phyloP scores from a whole-genome alignment of 2,797 vertebrate genomes.

The Schizothorax lantsangensis region DNA sequence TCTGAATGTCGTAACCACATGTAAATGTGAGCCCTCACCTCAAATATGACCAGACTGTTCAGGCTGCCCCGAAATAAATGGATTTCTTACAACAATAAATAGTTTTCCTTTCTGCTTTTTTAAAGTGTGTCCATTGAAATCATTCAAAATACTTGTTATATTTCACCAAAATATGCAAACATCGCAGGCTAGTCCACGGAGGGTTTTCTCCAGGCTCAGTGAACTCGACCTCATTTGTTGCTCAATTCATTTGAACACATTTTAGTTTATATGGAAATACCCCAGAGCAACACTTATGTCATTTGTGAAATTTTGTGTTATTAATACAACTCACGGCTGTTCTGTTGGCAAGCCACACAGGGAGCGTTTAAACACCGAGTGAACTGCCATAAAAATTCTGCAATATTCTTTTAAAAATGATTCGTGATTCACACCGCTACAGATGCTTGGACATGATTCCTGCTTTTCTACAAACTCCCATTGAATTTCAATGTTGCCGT shows the following conservation, averaged over 20 bases:
- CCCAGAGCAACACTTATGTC: constrained; percentile 57
- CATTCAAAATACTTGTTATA: constrained; percentile 74
- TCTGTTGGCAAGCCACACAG: constrained; percentile 23
- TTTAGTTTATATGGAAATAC: constrained; percentile 53
- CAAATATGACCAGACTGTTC: constrained; percentile 79
- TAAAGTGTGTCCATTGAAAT: constrained; percentile 76
- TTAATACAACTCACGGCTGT: constrained; percentile 41
- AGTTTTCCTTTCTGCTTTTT: constrained; percentile 70
- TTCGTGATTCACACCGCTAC: constrained; percentile 30
- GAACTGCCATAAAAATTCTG: constrained; percentile 43
- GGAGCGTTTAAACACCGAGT: constrained; percentile 35
- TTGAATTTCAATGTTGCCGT: constrained; percentile 34
- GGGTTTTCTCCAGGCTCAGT: background rate
- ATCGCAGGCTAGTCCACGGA: constrained; percentile 61
- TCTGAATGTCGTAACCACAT: constrained; percentile 75
- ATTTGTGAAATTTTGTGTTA: constrained; percentile 56
- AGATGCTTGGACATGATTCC: constrained; percentile 28
- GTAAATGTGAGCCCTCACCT: constrained; percentile 76
- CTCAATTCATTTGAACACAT: constrained; percentile 45
- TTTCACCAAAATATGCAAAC: constrained; percentile 67
- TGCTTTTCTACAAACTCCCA: constrained; percentile 31
- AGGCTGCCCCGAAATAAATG: constrained; percentile 77
- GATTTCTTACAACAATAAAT: constrained; percentile 84
- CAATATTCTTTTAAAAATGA: constrained; percentile 41
- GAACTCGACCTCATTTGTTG: constrained; percentile 48